Percentiles rank a stretch among this genome's conserved stretches.
phyloP scores from a whole-genome alignment of 1,140 invertebrate genomes.

The Gryllus bimaculatus region DNA sequence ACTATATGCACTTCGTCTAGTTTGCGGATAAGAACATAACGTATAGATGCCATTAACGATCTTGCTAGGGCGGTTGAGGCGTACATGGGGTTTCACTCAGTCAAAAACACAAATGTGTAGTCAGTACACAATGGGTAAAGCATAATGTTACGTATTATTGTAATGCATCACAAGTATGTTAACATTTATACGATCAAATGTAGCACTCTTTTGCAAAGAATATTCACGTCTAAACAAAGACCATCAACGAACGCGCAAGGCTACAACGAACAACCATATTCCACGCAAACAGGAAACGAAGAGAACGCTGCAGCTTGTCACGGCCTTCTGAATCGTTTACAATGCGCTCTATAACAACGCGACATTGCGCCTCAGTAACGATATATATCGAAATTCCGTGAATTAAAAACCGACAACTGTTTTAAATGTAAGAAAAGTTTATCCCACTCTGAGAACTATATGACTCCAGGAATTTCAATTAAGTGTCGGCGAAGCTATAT shows the following conservation, averaged over 20 bases:
- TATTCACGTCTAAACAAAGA: not conserved
- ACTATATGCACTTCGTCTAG: not conserved
- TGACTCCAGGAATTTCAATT: no score
- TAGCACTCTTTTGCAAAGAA: conserved; percentile 4
- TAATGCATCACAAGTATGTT: not conserved
- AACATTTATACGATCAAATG: conserved; percentile 1
- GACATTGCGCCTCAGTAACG: no score
- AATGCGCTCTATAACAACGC: no score
- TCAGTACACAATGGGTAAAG: not conserved
- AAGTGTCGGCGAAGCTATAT: no score
- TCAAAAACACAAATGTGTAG: not conserved
- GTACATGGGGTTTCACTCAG: not conserved
- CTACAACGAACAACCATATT: not conserved
- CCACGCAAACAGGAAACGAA: not conserved
- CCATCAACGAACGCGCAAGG: not conserved
- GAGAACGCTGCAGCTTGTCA: not conserved
- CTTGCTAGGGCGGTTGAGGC: not conserved
- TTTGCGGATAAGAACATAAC: not conserved
- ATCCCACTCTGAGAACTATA: no score
- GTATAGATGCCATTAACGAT: not conserved
- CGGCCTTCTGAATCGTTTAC: not conserved
- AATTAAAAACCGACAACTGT: no score
- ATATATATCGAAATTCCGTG: no score
- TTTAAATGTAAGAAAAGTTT: no score
- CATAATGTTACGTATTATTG: not conserved